Evolutionary conservation across 2,888 invertebrate genomes (phyloP), one percentile per base, ranked within the genome.

Genomic region (Epistrophe grossulariae): DNA sequence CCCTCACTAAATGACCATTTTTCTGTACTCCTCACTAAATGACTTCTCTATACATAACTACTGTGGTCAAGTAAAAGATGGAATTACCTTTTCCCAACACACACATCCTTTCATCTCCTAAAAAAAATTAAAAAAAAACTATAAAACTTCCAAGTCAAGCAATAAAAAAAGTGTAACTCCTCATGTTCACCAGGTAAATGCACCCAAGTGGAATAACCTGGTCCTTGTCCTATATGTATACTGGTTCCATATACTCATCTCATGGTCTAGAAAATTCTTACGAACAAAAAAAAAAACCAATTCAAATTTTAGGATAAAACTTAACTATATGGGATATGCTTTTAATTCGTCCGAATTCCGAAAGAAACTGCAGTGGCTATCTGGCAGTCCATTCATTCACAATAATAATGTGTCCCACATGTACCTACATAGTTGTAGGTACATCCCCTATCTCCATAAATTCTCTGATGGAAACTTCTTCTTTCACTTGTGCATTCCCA

Each of bases 381-480:
- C 80, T 62, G 40, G 24, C 19, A 74, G 68, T 68, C 68, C 70
- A 60, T 52, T 62, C 52, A 70, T 74, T 40, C 74, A 62, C 24
- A 80, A 52, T 24, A 31, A 62, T 35, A 43, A 48, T 60, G 31
- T 64, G 74, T 62, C 50, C 66, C 70, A 70, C 55, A 70, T 70
- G 60, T 43, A 59, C 15, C 6, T 13, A 24, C 11, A 6, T 35
- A 6, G 35, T 6, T 35, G 35, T 35, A 35, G 10, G 11, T 43
- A 38, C 70, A 48, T 43, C 28, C 10, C 40, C 28, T 71, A 64
- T 76, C 77, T 68, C 43, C 40, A 66, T 40, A 74, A 79, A 55
- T 79, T 59, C 52, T 31, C 57, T 84, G 84, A 84, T 84, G 70
- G 70, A 76, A 79, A 70, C 71, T 71, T 76, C 71, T 66, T 40